Evolutionary conservation across 2,888 invertebrate species (phyloP).

Genomic region (Apamea epomidion): DNA sequence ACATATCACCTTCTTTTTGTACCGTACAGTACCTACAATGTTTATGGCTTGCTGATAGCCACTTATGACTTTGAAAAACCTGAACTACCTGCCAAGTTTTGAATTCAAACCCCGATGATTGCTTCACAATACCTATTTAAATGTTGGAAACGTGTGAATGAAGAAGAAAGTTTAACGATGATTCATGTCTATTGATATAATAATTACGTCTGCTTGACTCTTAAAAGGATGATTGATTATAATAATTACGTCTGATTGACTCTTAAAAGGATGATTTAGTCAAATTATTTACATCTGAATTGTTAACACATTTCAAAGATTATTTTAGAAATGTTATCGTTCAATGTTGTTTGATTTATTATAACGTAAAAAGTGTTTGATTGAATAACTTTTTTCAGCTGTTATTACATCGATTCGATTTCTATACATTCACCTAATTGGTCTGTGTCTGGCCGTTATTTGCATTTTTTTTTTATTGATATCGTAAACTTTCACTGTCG

Average conservation of each 20-base stretch:
- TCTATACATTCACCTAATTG: constrained; percentile 62
- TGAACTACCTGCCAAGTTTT: constrained; percentile 10
- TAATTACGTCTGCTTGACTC: constrained; percentile 17
- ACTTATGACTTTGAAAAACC: neutral
- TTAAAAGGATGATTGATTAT: constrained; percentile 20
- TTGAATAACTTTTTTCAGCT: constrained; percentile 43
- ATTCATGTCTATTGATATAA: constrained; percentile 33
- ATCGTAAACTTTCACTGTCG: constrained; percentile 52
- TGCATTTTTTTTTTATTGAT: constrained; percentile 28
- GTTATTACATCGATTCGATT: constrained; percentile 48
- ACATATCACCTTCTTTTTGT: neutral
- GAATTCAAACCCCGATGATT: neutral
- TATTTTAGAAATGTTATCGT: constrained; percentile 31
- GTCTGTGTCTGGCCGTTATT: constrained; percentile 29
- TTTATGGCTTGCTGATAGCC: neutral
- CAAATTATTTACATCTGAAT: constrained; percentile 15
- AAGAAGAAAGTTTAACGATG: constrained; percentile 34
- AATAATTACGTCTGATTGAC: constrained; percentile 9
- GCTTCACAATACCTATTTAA: neutral
- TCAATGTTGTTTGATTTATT: constrained; percentile 27
- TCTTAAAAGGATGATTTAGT: constrained; percentile 18
- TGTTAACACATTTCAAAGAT: neutral
- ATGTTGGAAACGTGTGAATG: neutral
- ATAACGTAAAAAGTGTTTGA: constrained; percentile 30
- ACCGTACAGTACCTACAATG: neutral